phyloP scores from a whole-genome alignment of 2,797 vertebrate species.

The Halcyon leucocephala region DNA sequence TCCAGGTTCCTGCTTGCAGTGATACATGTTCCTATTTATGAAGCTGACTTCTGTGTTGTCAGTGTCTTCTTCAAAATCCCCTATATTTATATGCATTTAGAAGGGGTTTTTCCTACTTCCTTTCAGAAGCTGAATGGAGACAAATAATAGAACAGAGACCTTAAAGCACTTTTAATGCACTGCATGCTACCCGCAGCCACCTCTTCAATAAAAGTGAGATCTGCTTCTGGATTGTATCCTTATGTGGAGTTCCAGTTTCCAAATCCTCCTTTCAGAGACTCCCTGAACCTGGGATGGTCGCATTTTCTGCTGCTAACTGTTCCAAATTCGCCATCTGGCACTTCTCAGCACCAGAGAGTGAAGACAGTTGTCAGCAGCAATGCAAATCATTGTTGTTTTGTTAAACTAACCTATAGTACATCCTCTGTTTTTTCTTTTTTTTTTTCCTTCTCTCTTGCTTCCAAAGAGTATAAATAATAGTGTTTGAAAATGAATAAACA shows the following conservation, averaged over 20 bases:
- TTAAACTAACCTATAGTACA: slow-evolving; percentile 54
- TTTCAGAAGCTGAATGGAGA: slow-evolving; percentile 3
- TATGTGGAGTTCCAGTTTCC: slow-evolving; percentile 69
- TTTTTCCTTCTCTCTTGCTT: slow-evolving; percentile 2
- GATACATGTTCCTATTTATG: not conserved
- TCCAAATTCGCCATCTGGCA: slow-evolving; percentile 81
- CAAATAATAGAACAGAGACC: not conserved
- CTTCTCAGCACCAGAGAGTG: slow-evolving; percentile 74
- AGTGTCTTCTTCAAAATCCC: not conserved
- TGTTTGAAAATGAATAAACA: slow-evolving; percentile 57
- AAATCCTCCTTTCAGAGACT: slow-evolving; percentile 75
- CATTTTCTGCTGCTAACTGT: slow-evolving; percentile 72
- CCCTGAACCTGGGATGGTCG: slow-evolving; percentile 61
- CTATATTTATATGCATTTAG: not conserved
- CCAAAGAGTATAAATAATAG: slow-evolving; percentile 60
- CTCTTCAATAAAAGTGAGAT: slow-evolving; percentile 25
- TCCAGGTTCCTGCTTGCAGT: not conserved
- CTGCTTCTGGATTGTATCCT: slow-evolving; percentile 61
- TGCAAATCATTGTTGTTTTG: slow-evolving; percentile 75
- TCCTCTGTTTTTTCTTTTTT: not conserved
- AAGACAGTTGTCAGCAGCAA: slow-evolving; percentile 78
- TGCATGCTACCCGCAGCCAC: not conserved
- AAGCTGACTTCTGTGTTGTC: not conserved
- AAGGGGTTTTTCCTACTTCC: not conserved
- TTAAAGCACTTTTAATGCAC: not conserved